Evolutionary conservation across 2,797 vertebrate species (phyloP).

Genomic region (Remorina albescens): DNA sequence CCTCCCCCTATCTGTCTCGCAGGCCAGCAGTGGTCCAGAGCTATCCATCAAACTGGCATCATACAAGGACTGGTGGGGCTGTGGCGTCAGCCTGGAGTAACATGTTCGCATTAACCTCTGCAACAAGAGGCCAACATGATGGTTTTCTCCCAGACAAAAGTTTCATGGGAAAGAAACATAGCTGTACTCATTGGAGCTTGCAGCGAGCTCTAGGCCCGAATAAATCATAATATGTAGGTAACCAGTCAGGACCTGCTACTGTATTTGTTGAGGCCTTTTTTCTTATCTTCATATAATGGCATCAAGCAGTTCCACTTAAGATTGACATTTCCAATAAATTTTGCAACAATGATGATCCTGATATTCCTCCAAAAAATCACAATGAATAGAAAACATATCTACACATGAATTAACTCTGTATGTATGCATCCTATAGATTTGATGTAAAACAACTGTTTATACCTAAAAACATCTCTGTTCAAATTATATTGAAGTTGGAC

Average conservation of each 20-base stretch:
- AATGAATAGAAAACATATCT: too few relatives aligned
- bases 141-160: conserved; percentile 6
- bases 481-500: too few relatives aligned
- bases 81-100: conserved; percentile 57
- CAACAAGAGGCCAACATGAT: conserved; percentile 32
- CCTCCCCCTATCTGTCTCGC: conserved; percentile 15
- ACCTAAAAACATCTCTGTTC: too few relatives aligned
- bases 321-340: not conserved
- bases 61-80: conserved; percentile 46
- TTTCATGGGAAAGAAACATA: not conserved
- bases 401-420: too few relatives aligned
- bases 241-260: not conserved
- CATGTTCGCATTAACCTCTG: conserved; percentile 59
- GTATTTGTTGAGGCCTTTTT: not conserved
- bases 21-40: conserved; percentile 49
- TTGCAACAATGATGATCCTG: too few relatives aligned
- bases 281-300: not conserved
- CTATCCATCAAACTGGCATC: conserved; percentile 75
- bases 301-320: not conserved
- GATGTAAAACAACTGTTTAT: too few relatives aligned
- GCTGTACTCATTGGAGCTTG: not conserved
- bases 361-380: too few relatives aligned
- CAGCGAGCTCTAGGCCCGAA: not conserved
- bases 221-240: not conserved
- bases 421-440: too few relatives aligned